A percentile compares a stretch with the other conserved stretches of the same genome.
Evolutionary conservation across 2,888 invertebrate species (phyloP).

Genomic region (Oscheius myriophilus): DNA sequence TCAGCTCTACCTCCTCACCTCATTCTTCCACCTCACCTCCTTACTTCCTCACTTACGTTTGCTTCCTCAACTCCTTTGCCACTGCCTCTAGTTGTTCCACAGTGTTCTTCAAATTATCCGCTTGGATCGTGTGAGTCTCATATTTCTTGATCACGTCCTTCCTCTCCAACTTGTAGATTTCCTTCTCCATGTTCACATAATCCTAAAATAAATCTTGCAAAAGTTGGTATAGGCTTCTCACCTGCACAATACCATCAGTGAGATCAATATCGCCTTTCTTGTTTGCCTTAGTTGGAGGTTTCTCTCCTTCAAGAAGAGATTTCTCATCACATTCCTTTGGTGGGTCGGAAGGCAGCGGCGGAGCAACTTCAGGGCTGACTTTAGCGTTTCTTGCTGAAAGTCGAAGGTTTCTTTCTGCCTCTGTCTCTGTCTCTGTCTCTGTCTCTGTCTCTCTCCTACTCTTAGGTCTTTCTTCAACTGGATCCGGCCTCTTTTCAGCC

Average conservation of each 20-base stretch:
- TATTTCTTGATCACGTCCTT: conserved; percentile 71
- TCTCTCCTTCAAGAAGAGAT: not conserved
- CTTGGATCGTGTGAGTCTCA: conserved; percentile 70
- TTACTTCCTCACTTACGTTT: conserved; percentile 61
- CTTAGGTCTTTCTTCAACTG: conserved; percentile 5
- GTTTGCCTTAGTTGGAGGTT: conserved; percentile 31
- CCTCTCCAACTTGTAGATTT: conserved; percentile 70
- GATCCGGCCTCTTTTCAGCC: conserved; percentile 14
- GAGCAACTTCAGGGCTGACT: conserved; percentile 18
- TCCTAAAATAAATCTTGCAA: conserved; percentile 33
- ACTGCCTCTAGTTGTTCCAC: conserved; percentile 70
- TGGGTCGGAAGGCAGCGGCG: not conserved
- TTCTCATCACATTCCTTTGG: not conserved
- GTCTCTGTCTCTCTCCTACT: too few relatives aligned
- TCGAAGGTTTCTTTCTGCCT: too few relatives aligned
- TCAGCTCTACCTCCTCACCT: too few relatives aligned
- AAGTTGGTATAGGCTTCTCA: not conserved
- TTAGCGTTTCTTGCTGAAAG: conserved; percentile 19
- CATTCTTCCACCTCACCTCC: not conserved
- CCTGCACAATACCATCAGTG: conserved; percentile 66
- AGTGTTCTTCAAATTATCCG: conserved; percentile 69
- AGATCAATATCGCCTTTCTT: conserved; percentile 63
- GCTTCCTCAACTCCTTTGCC: conserved; percentile 70
- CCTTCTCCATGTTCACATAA: conserved; percentile 72
- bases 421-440: too few relatives aligned